Base-by-base conservation (phyloP, 2,797 vertebrate species). In the Sebastes vulpes region DNA sequence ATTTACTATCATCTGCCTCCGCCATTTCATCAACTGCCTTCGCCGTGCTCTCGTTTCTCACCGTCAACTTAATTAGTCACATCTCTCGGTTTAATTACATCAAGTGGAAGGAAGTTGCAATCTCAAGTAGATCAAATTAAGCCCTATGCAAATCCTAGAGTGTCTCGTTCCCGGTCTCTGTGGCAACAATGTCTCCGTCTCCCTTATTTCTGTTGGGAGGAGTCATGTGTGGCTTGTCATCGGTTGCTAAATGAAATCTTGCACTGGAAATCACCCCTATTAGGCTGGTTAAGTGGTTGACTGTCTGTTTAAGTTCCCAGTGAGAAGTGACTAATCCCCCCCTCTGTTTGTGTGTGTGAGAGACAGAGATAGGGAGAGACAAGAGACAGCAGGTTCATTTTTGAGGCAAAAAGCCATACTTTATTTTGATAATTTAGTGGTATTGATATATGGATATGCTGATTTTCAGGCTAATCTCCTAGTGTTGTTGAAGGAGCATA, bases 41-140 rank as follows among this genome's bases (percentile, higher is more conserved):
- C 79, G 66, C 85, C 28, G 21, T 48, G 83, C 87, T 88, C 88
- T 87, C 69, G 70, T 93, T 94, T 94, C 90, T 94, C 89, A 75
- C 92, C 81, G 79, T 95, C 93, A 92, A 90, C 95, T 94, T 95
- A 96, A 96, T 97, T 96, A 96, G 95, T 95, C 94, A 91, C 95
- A 95, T 96, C 94, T 95, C 93, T 94, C 79, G 74, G 86, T 94
- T 95, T 96, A 96, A 96, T 97, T 96, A 95, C 91, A 94, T 95
- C 93, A 94, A 96, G 94, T 95, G 95, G 94, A 96, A 92, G 95
- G 95, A 95, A 95, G 94, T 95, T 92, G 91, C 92, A 95, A 95
- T 96, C 95, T 96, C 89, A 96, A 96, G 95, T 96, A 95, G 94
- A 96, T 96, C 95, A 96, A 96, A 96, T 96, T 96, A 96, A 95